Evolutionary conservation across 2,797 vertebrate species (phyloP).

Genomic region (Karalla daura): DNA sequence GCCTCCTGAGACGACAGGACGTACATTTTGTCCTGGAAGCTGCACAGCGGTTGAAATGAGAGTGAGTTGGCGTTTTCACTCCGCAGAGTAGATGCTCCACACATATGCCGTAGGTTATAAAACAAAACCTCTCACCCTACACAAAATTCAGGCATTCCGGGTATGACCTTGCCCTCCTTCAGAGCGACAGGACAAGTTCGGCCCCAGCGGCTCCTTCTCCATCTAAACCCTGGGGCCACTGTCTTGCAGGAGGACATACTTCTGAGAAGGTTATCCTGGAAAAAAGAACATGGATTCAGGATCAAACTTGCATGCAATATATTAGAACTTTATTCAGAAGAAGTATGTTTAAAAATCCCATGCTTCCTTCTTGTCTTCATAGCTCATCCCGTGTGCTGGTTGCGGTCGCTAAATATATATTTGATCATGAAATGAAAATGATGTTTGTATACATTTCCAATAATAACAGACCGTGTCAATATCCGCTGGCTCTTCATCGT

Average conservation of each 20-base stretch:
- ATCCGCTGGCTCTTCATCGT: slow-evolving; percentile 82
- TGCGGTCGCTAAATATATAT: neutral
- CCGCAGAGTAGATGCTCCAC: no score
- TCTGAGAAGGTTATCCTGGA: slow-evolving; percentile 87
- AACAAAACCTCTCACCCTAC: slow-evolving; percentile 88
- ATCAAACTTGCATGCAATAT: neutral
- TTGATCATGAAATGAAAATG: neutral
- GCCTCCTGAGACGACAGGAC: slow-evolving; percentile 88
- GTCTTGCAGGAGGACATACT: slow-evolving; percentile 77
- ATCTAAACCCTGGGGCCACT: slow-evolving; percentile 86
- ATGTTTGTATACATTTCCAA: neutral
- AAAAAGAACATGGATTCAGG: slow-evolving; percentile 16
- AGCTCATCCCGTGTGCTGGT: neutral
- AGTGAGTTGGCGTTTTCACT: slow-evolving; percentile 2
- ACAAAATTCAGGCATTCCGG: slow-evolving; percentile 85
- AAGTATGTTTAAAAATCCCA: neutral
- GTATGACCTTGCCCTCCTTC: slow-evolving; percentile 85
- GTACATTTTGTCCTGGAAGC: slow-evolving; percentile 95
- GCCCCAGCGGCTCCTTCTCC: slow-evolving; percentile 93
- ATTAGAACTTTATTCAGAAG: neutral
- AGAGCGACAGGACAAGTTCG: slow-evolving; percentile 90
- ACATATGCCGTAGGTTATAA: no score
- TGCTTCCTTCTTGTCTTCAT: neutral
- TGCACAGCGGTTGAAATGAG: slow-evolving; percentile 64
- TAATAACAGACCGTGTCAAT: slow-evolving; percentile 80